Base-by-base conservation (phyloP, 1,140 invertebrate genomes). In the Scaptomyza hsui region DNA sequence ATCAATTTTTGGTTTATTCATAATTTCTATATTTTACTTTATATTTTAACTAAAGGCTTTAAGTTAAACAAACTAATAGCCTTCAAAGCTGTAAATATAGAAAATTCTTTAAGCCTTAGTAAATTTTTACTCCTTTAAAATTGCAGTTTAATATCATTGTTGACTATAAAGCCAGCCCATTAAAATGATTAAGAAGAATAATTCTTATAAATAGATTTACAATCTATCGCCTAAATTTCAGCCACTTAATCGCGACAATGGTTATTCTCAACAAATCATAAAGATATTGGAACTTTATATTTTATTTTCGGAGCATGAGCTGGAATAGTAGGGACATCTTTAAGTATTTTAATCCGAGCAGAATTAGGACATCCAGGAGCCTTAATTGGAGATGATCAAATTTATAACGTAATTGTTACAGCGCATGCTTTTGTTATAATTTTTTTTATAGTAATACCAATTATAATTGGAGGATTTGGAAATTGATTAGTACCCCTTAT, bases 261-360 rank as follows among this genome's bases (percentile, higher is more conserved):
- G 91, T 74, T 95, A 75, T 94, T 92, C 90, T 95, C 94, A 64
- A 95, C 94, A 75, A 95, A 95, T 92, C 95, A 95, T 92, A 95
- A 95, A 92, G 93, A 95, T 93, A 95, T 96, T 94, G 94, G 94
- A 77, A 95, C 93, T 42, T 90, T 95, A 92, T 96, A 96, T 92
- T 95, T 96, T 61, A 92, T 95, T 78, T 95, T 95, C 91, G 94
- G 94, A 13, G 92, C 94, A 72, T 95, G 94, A 93, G 69, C 94
- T 26, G 94, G 94, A 73, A 93, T 95, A 92, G 76, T 95, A 18
- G 95, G 95, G 49, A 93, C 93, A 26, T 92, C 93, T 5, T 74
- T 95, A 90, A 95, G 94, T 79, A 75, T 95, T 77, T 42, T 95
- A 78, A 95, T 96, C 93, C 94, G 94, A 67, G 89, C 93, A 75